These are phyloP conservation scores for Ennomos quercinarius DNA, from an alignment of 2,888 invertebrate species.

Conservation along the genomic window DNA sequence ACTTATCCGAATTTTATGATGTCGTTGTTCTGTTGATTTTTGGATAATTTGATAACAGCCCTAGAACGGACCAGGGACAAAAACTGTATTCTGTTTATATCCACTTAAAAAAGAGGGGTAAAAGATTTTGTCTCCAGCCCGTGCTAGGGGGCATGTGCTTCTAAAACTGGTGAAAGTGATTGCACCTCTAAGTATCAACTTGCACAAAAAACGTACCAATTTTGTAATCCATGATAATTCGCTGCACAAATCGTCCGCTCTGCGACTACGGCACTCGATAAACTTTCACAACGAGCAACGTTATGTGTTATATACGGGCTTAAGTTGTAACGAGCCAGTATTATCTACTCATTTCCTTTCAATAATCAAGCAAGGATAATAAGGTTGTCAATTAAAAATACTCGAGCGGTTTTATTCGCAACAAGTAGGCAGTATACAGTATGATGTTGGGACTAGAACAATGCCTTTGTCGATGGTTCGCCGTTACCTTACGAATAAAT, in stretches of 20 bases:
- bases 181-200: too few species aligned
- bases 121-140: too few species aligned
- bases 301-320: constrained; percentile 54
- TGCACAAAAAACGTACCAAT: constrained; percentile 30
- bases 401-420: constrained; percentile 19
- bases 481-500: constrained; percentile 25
- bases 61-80: too few species aligned
- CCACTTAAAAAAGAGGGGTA: too few species aligned
- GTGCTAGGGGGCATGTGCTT: too few species aligned
- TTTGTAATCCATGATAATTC: constrained; percentile 44
- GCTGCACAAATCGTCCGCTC: constrained; percentile 16
- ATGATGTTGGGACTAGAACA: constrained; percentile 25
- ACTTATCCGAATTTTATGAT: too few species aligned
- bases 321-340: constrained; percentile 45
- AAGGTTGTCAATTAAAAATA: constrained; percentile 28
- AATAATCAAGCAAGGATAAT: constrained; percentile 59
- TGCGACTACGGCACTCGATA: constrained; percentile 17
- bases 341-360: constrained; percentile 60
- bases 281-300: constrained; percentile 29
- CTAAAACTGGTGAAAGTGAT: too few species aligned
- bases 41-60: too few species aligned
- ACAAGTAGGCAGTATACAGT: constrained; percentile 33
- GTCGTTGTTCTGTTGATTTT: too few species aligned
- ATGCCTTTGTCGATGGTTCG: constrained; percentile 24
- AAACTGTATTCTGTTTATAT: too few species aligned